These are phyloP conservation scores for Urocitellus parryii DNA, from an alignment of 2,113 vertebrate species.

Conservation along the genomic window DNA sequence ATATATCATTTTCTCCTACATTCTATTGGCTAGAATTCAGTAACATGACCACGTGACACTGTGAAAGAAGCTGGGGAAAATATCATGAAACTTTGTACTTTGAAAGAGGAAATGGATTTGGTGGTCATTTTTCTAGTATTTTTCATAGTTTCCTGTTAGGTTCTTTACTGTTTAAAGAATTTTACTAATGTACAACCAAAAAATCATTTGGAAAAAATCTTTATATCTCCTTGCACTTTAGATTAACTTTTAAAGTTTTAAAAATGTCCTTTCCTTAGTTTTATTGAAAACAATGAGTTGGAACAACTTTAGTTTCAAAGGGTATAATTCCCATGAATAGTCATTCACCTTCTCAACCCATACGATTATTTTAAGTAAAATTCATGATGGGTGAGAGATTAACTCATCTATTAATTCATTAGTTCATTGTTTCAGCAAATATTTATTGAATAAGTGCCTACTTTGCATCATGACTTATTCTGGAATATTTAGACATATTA, in stretches of 20 bases:
- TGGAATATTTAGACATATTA: neutral
- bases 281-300: neutral
- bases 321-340: neutral
- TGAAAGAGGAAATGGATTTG: neutral
- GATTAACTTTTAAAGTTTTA: neutral
- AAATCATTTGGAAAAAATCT: neutral
- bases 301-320: slow-evolving; percentile 19
- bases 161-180: neutral
- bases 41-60: neutral
- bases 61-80: neutral
- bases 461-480: neutral
- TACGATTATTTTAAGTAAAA: neutral
- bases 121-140: neutral
- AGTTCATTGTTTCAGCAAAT: too few relatives aligned
- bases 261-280: neutral
- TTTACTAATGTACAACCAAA: too few relatives aligned
- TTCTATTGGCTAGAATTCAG: neutral
- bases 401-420: neutral
- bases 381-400: neutral
- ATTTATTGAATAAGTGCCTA: neutral
- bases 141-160: neutral
- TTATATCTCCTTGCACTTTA: neutral
- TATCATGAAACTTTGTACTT: neutral
- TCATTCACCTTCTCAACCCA: neutral
- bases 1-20: neutral